A percentile compares a stretch with the other conserved stretches of the same genome.
phyloP scores from a whole-genome alignment of 2,888 invertebrate genomes.

The Clanis bilineata region DNA sequence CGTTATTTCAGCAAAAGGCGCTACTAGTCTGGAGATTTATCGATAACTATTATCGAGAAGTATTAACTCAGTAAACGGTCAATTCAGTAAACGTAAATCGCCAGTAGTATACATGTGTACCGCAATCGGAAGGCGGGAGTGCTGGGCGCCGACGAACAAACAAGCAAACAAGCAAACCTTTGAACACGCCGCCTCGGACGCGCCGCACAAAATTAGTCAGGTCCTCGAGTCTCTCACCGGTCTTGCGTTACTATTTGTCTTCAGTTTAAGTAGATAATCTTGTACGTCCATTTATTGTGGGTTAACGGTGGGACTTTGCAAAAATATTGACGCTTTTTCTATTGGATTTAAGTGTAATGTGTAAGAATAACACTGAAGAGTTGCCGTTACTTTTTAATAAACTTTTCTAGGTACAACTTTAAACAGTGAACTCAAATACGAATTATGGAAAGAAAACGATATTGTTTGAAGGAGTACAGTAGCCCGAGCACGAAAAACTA shows the following conservation, averaged over 20 bases:
- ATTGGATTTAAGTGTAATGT: background rate
- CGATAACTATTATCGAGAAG: no score
- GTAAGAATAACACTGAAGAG: no score
- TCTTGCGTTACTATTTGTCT: conserved; percentile 18
- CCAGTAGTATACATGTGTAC: background rate
- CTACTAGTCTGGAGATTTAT: no score
- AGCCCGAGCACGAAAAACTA: no score
- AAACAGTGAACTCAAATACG: no score
- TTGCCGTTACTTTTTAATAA: no score
- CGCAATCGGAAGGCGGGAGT: conserved; percentile 15
- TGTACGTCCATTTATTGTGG: background rate
- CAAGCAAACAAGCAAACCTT: conserved; percentile 17
- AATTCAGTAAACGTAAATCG: background rate
- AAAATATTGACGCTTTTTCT: background rate
- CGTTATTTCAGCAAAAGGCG: no score
- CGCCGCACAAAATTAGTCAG: conserved; percentile 17
- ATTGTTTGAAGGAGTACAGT: no score
- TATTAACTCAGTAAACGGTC: no score
- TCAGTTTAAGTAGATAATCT: conserved; percentile 18
- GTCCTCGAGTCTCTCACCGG: conserved; percentile 16
- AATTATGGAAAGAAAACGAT: no score
- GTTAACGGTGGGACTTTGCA: background rate
- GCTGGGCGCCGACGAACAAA: conserved; percentile 32
- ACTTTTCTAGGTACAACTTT: no score
- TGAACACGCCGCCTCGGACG: conserved; percentile 15